These are phyloP conservation scores for Montipora efflorescens DNA, from an alignment of 64 coral and sea anemone genomes.

Conservation along the genomic window DNA sequence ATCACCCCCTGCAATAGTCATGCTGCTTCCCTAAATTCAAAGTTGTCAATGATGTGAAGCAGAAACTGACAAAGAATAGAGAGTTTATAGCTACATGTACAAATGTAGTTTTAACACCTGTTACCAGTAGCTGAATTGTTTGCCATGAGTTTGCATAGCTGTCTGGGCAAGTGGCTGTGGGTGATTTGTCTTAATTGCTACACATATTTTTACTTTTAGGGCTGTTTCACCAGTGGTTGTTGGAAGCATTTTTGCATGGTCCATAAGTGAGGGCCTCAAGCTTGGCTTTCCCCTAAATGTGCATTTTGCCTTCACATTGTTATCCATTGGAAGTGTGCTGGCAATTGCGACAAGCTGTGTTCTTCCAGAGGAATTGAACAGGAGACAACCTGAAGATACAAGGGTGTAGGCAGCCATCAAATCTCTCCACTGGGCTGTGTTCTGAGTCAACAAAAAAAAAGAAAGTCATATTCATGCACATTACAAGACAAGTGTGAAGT, in stretches of 20 bases:
- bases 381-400: not conserved
- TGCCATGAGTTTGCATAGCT: too few species aligned
- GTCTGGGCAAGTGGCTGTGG: too few species aligned
- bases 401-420: not conserved
- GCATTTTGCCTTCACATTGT: slow-evolving; percentile 41
- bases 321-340: slow-evolving; percentile 25
- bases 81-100: too few species aligned
- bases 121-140: too few species aligned
- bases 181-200: too few species aligned
- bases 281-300: slow-evolving; percentile 58
- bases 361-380: slow-evolving; percentile 49
- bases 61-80: too few species aligned
- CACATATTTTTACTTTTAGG: not conserved
- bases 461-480: not conserved
- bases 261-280: slow-evolving; percentile 55
- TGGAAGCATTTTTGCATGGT: slow-evolving; percentile 70
- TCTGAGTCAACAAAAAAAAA: not conserved
- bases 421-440: not conserved
- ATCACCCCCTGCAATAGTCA: too few species aligned
- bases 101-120: too few species aligned
- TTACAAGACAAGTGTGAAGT: too few species aligned
- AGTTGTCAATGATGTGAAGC: too few species aligned
- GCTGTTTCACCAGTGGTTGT: slow-evolving; percentile 32
- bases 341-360: slow-evolving; percentile 22
- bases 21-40: too few species aligned